Evolutionary conservation across 2,888 invertebrate genomes (phyloP).

Genomic region (Muschampia staudingeri): DNA sequence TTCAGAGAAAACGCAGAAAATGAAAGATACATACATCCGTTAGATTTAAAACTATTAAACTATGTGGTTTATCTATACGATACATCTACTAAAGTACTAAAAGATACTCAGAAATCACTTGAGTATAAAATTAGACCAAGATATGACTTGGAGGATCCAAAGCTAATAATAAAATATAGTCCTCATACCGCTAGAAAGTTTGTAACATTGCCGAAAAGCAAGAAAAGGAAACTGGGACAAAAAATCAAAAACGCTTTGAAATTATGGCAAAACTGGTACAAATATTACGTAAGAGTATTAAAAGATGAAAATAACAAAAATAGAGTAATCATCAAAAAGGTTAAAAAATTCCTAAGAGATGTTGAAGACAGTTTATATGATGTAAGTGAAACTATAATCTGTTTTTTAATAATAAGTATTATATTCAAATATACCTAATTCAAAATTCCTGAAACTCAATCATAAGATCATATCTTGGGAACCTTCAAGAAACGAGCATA

Average conservation of each 20-base stretch:
- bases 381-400: constrained; percentile 72
- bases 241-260: constrained; percentile 59
- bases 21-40: constrained; percentile 69
- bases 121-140: neutral
- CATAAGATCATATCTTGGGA: no score
- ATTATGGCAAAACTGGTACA: constrained; percentile 54
- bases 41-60: constrained; percentile 77
- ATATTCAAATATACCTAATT: no score
- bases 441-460: no score
- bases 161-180: constrained; percentile 10
- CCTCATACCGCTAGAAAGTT: constrained; percentile 33
- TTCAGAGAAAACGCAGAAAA: constrained; percentile 69
- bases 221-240: constrained; percentile 54
- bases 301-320: neutral
- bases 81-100: constrained; percentile 52
- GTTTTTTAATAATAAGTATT: neutral
- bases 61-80: constrained; percentile 74
- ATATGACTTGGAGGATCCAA: neutral
- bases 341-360: constrained; percentile 70
- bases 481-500: no score
- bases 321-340: constrained; percentile 42
- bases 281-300: constrained; percentile 39
- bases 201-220: constrained; percentile 65
- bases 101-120: neutral
- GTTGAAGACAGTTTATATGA: constrained; percentile 72